A percentile compares a stretch with the other conserved stretches of the same genome.
Conservation (phyloP, 2,797 vertebrate species). For the Phaenicophaeus curvirostris region DNA sequence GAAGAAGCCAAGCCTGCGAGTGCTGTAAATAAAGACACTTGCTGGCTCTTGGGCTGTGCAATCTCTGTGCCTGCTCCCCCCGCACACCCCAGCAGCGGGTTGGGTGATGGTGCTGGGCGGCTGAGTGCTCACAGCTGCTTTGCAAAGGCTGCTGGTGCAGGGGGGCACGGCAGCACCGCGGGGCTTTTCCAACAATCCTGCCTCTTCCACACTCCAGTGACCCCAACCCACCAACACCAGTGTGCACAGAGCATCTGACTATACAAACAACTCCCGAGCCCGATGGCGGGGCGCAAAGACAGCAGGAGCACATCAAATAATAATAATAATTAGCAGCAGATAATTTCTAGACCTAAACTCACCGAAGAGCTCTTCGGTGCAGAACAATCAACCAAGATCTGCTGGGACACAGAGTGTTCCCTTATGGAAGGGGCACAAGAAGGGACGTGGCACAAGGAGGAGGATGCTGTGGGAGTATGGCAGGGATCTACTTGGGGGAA, state of each 20-base stretch:
- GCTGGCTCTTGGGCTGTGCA: neutral
- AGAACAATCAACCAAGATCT: neutral
- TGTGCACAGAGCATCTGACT: accelerated
- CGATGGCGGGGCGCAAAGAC: accelerated
- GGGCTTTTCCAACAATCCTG: neutral
- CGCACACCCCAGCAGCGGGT: neutral
- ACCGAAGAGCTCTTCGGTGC: neutral
- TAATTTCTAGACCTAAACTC: neutral
- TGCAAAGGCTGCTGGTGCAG: accelerated
- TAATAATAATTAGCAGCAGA: neutral
- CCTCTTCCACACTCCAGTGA: neutral
- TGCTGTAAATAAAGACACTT: conserved; percentile 50
- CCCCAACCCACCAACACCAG: neutral
- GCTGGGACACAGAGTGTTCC: neutral
- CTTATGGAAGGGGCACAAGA: neutral
- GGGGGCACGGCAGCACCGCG: accelerated
- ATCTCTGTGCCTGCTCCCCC: neutral
- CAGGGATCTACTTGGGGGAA: neutral
- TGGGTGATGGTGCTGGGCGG: neutral
- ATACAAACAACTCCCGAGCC: neutral
- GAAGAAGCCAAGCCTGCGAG: neutral
- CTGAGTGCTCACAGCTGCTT: neutral
- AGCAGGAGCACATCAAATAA: neutral
- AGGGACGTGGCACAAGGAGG: neutral
- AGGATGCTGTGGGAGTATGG: neutral